Base-by-base conservation (phyloP, 2,888 invertebrate genomes). In the Hetaerina titia region DNA sequence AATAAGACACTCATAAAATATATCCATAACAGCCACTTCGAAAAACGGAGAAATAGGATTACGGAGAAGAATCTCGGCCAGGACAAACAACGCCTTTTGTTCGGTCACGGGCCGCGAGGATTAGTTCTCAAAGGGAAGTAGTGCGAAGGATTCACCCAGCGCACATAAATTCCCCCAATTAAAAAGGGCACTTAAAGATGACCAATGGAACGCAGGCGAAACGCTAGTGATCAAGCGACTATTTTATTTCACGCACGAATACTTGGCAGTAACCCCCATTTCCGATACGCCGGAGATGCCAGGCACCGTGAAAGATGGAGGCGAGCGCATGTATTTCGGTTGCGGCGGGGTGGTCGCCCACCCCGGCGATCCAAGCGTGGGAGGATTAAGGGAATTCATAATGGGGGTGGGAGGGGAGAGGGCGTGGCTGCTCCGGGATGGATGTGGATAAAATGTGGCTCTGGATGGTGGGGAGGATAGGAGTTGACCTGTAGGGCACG, bases 321-420 rank as follows among this genome's bases (percentile, higher is more conserved):
- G 45, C 45, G 45, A 45, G 45, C 45, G 22, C 4, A 69, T 69
- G 17, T 69, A 69, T 69, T 69, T 69, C 69, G 69, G 69, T 69
- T 9, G 69, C 69, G 2, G 19, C 69, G 17, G 69, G 60, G 17
- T 17, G 60, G 17, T 17, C 17, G 17, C 13, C 11, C 11, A 17
- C 17, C 13, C 22, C 69, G 22, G 6, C 19, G 22, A 22, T 22
- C 69, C 69, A 19, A 6, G 69, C 8, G 69, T 69, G 69, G 69
- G 69, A 69, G 69, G 69, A 69, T 69, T 69, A 69, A 69, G 69
- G 69, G 69, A 69, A 69, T 69, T 22, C 22, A 69, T 69, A 69
- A 69, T 69, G 69, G 69, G n/a, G 19, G n/a, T 5, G 45, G 45
- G n/a, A 7, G 69, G 69, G n/a, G n/a, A 69, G 7, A 8, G 69